Percentiles rank a stretch among this genome's conserved stretches.
phyloP scores from a whole-genome alignment of 35 echinoderm and acorn worm species.

The Stichopus chloronotus region DNA sequence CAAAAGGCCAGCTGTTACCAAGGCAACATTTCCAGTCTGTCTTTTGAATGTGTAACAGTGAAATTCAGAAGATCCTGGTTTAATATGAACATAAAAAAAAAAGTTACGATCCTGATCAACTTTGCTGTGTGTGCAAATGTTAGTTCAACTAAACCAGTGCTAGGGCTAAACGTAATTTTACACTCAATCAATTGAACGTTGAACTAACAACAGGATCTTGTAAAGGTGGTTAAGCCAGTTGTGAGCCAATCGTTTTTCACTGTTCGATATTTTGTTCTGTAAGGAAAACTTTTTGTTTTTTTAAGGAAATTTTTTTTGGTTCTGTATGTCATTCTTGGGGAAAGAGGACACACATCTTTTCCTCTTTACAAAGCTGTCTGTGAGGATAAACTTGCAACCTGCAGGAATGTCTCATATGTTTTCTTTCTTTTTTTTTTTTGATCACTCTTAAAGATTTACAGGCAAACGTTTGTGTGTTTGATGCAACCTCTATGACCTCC shows the following conservation, averaged over 20 bases:
- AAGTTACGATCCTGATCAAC: neutral
- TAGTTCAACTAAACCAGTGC: neutral
- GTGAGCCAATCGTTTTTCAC: too few relatives aligned
- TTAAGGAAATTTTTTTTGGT: too few relatives aligned
- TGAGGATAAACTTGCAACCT: neutral
- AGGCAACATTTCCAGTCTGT: neutral
- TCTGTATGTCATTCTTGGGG: too few relatives aligned
- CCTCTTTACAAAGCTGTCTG: neutral
- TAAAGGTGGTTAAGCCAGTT: too few relatives aligned
- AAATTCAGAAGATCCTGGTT: neutral
- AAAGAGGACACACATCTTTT: too few relatives aligned
- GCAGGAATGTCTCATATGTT: neutral
- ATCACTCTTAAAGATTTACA: neutral
- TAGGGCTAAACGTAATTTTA: too few relatives aligned
- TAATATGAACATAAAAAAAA: neutral
- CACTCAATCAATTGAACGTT: too few relatives aligned
- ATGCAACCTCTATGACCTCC: neutral
- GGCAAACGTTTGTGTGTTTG: neutral
- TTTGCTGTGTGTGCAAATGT: neutral
- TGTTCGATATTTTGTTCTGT: too few relatives aligned
- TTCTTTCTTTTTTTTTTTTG: neutral
- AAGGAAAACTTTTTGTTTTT: too few relatives aligned
- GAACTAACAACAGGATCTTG: too few relatives aligned
- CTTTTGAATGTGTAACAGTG: neutral
- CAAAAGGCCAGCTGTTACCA: too few relatives aligned